These are phyloP conservation scores for Philaenus spumarius DNA, from an alignment of 1,140 invertebrate species.

Conservation along the genomic window DNA sequence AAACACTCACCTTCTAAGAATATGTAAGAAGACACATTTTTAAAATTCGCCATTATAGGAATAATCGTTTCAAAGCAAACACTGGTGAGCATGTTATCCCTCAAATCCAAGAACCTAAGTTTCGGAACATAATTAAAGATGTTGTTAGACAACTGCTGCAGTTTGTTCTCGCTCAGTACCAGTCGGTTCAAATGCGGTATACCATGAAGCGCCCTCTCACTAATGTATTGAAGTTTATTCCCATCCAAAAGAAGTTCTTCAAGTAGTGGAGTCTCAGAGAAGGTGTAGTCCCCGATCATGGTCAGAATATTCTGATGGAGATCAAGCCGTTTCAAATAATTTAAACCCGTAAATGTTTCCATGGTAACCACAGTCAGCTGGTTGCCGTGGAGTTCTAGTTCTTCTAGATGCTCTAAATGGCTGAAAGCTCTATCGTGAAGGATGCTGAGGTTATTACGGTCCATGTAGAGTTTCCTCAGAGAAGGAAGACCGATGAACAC, in stretches of 20 bases:
- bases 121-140: constrained; percentile 56
- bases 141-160: constrained; percentile 53
- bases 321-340: constrained; percentile 55
- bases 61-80: constrained; percentile 62
- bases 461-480: constrained; percentile 56
- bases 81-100: constrained; percentile 63
- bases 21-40: constrained; percentile 60
- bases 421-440: constrained; percentile 64
- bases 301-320: constrained; percentile 60
- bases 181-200: constrained; percentile 57
- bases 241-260: constrained; percentile 62
- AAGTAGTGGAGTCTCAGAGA: constrained; percentile 62
- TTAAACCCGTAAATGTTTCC: constrained; percentile 62
- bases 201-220: constrained; percentile 61
- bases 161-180: constrained; percentile 62
- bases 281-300: constrained; percentile 63
- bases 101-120: constrained; percentile 61
- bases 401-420: constrained; percentile 53
- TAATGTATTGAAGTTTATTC: constrained; percentile 61
- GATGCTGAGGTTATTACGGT: constrained; percentile 62
- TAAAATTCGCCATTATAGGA: constrained; percentile 66
- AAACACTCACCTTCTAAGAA: constrained; percentile 64
- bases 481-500: constrained; percentile 61
- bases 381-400: constrained; percentile 62
- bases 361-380: constrained; percentile 57